Conservation (phyloP, 2,888 invertebrate genomes). For the Bhutanitis thaidina region DNA sequence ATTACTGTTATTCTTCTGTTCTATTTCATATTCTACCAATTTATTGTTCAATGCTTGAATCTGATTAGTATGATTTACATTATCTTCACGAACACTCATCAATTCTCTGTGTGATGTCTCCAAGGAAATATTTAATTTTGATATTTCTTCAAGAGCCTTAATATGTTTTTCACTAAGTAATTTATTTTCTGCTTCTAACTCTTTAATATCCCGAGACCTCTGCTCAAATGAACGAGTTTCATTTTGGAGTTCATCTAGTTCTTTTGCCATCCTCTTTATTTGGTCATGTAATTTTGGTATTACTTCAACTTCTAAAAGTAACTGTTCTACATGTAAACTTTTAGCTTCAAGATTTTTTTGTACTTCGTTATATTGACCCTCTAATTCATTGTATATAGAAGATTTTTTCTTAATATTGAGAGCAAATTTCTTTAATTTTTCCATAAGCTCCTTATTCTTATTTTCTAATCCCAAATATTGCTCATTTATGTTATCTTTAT, state of each 20-base stretch:
- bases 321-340: conserved; percentile 52
- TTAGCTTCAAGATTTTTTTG: conserved; percentile 53
- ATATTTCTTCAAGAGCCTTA: conserved; percentile 41
- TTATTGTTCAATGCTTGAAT: conserved; percentile 60
- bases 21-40: conserved; percentile 61
- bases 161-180: conserved; percentile 40
- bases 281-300: conserved; percentile 60
- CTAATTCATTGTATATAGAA: conserved; percentile 82
- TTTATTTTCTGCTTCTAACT: conserved; percentile 42
- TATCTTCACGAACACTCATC: conserved; percentile 44
- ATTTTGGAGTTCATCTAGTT: conserved; percentile 50
- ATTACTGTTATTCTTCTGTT: conserved; percentile 61
- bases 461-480: conserved; percentile 66
- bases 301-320: conserved; percentile 53
- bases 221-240: conserved; percentile 49
- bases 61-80: conserved; percentile 42
- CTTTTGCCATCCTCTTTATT: conserved; percentile 60
- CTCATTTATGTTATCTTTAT: conserved; percentile 63
- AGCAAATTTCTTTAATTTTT: conserved; percentile 89
- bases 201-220: conserved; percentile 41
- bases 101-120: conserved; percentile 46
- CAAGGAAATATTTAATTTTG: conserved; percentile 41
- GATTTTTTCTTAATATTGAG: conserved; percentile 87
- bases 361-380: conserved; percentile 66
- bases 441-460: conserved; percentile 84